Base-by-base conservation (phyloP, 2,888 invertebrate species). In the Synanthedon vespiformis region DNA sequence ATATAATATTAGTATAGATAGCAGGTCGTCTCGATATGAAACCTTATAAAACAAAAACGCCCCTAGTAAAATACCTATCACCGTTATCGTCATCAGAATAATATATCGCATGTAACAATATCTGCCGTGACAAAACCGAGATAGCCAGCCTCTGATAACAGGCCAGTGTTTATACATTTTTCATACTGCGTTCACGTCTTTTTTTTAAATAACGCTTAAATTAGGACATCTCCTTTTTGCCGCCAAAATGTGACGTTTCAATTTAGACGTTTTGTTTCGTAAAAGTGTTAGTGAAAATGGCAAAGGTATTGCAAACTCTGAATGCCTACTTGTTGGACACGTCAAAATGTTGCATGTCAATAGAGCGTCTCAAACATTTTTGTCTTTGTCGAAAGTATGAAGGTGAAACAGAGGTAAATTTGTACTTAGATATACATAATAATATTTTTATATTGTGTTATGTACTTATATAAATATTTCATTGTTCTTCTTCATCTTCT, bases 111-210 rank as follows among this genome's bases (percentile, higher is more conserved):
- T 67, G 67, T 67, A 70, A 76, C 75, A 79, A 80, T 85, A 71
- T 85, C 85, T 81, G 80, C 73, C 84, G 80, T 86, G 83, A 83
- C 86, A 74, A 81, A 82, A 72, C 71, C 73, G 64, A 80, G 81
- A 86, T 86, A 84, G 70, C 74, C 74, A 70, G 70, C 69, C 65
- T 74, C 76, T 82, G 86, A 86, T 85, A 86, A 81, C 76, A 40
- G 34, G 64, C 56, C 83, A 86, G 85, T 85, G 61, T 64, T 68
- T 68, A 61, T 64, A 72, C 65, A 74, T 58, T 78, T 74, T 72
- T 72, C 72, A 68, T 58, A 68, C 67, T 56, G 74, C 59, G 57
- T 63, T 74, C 82, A 81, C 81, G 77, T 60, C 51, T 54, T 40
- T 48, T 12, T 51, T 27, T 22, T 55, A 53, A 50, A 53, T 53